These are phyloP conservation scores for Muscicapa comitata DNA, from an alignment of 2,797 vertebrate genomes.

Conservation along the genomic window DNA sequence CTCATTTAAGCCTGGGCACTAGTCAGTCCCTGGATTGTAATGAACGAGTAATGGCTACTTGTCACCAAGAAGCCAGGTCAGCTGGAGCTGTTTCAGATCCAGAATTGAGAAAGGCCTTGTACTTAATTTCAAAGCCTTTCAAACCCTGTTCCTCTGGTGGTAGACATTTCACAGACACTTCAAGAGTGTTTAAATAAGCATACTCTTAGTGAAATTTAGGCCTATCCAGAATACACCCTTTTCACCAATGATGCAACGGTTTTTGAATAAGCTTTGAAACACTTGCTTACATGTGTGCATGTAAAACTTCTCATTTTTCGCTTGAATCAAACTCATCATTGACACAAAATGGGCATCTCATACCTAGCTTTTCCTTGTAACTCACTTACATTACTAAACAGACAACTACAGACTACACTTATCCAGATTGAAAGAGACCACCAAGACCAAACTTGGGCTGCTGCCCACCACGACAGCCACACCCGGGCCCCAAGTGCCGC, in stretches of 20 bases:
- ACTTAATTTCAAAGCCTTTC: background rate
- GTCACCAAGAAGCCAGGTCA: background rate
- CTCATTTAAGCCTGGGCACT: background rate
- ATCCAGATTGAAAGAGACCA: background rate
- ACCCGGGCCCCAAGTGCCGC: accelerated
- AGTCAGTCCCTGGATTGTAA: background rate
- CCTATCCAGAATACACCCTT: accelerated
- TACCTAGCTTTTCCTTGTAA: background rate
- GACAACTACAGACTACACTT: background rate
- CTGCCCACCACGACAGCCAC: accelerated
- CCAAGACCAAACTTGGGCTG: accelerated
- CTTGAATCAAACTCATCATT: background rate
- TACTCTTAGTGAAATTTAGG: accelerated
- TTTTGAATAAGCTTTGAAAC: background rate
- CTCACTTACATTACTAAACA: background rate
- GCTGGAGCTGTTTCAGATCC: background rate
- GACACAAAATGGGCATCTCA: background rate
- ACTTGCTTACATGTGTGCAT: accelerated
- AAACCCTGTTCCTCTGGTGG: too few relatives aligned
- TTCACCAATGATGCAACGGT: accelerated
- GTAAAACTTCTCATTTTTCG: background rate
- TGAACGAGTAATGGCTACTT: background rate
- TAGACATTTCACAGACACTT: accelerated
- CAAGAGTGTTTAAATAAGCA: background rate
- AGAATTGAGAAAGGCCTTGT: accelerated